A percentile compares a stretch with the other conserved stretches of the same genome.
These are phyloP conservation scores for Macrocentrus cingulum DNA, from an alignment of 1,140 invertebrate species.

Conservation along the genomic window DNA sequence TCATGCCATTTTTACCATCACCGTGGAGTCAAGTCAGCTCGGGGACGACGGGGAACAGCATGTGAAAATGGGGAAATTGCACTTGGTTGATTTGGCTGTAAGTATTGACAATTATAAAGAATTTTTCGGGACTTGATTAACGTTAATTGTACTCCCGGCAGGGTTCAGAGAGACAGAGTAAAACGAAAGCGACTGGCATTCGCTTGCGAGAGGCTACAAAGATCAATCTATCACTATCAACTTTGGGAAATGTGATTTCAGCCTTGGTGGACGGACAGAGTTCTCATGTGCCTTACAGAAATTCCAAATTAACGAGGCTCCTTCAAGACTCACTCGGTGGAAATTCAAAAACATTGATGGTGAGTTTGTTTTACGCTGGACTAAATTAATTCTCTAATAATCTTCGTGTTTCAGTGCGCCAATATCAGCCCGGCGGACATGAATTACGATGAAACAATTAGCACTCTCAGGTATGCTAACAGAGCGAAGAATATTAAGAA, in stretches of 20 bases:
- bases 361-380: conserved; percentile 41
- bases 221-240: conserved; percentile 92
- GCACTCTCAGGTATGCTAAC: conserved; percentile 94
- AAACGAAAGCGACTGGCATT: conserved; percentile 87
- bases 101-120: conserved; percentile 20
- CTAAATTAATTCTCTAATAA: conserved; percentile 1
- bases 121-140: not conserved
- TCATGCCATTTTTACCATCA: conserved; percentile 88
- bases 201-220: conserved; percentile 92
- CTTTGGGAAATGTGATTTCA: conserved; percentile 93
- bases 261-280: conserved; percentile 92
- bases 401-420: conserved; percentile 67
- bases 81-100: conserved; percentile 83
- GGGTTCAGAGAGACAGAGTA: conserved; percentile 86
- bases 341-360: conserved; percentile 96
- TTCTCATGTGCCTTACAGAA: conserved; percentile 92
- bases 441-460: conserved; percentile 98
- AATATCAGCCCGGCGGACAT: conserved; percentile 94
- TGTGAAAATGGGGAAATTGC: conserved; percentile 75
- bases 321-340: conserved; percentile 94
- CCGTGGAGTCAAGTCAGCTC: conserved; percentile 77
- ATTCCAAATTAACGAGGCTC: conserved; percentile 90
- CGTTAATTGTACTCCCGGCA: conserved; percentile 39
- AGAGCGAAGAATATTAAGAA: conserved; percentile 98
- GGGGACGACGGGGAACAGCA: conserved; percentile 65